phyloP scores from a whole-genome alignment of 2,888 invertebrate species.

The Synanthedon tipuliformis region DNA sequence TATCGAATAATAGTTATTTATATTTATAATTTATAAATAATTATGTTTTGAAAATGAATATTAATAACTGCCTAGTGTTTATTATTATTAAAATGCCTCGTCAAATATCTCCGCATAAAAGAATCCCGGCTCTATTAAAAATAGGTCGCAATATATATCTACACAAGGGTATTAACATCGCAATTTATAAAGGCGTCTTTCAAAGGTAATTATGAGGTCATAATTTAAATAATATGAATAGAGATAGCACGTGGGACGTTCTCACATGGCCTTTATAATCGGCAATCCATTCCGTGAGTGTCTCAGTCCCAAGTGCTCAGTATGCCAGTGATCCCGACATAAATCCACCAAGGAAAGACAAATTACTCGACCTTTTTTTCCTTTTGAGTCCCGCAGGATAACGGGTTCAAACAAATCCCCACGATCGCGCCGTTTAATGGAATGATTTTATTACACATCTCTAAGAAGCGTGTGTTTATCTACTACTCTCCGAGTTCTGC shows the following conservation, averaged over 20 bases:
- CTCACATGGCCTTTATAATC: constrained; percentile 26
- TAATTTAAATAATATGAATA: neutral
- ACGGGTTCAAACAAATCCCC: constrained; percentile 44
- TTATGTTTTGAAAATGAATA: no score
- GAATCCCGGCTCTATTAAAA: no score
- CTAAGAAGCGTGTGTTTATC: constrained; percentile 2
- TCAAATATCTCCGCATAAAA: no score
- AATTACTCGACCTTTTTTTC: constrained; percentile 58
- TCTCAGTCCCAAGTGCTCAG: constrained; percentile 24
- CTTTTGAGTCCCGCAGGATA: constrained; percentile 43
- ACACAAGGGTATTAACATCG: neutral
- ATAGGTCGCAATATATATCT: no score
- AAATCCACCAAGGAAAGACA: constrained; percentile 60
- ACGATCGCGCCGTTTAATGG: constrained; percentile 44
- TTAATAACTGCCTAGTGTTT: no score
- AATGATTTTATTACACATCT: constrained; percentile 45
- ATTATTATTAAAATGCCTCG: no score
- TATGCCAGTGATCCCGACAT: constrained; percentile 41
- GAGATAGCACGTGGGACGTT: constrained; percentile 10
- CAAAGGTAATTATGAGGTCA: neutral
- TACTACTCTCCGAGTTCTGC: neutral
- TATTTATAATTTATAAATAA: no score
- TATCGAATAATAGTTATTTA: no score
- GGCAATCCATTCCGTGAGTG: constrained; percentile 27
- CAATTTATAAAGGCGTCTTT: neutral